phyloP scores from a whole-genome alignment of 2,888 invertebrate genomes.

The Matsumyia berberina region DNA sequence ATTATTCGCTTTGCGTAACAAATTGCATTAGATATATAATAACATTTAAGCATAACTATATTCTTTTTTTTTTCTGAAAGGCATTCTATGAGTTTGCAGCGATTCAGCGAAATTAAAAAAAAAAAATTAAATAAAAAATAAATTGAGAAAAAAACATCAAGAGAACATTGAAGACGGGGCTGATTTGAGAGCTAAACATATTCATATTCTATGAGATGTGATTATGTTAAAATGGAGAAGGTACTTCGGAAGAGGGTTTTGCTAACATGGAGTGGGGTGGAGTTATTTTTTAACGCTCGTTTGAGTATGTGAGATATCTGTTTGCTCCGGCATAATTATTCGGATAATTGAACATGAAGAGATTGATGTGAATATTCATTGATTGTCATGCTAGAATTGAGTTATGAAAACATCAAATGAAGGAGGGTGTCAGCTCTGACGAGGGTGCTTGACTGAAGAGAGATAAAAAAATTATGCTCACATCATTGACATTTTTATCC shows the following conservation, averaged over 20 bases:
- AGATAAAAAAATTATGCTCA: constrained; percentile 31
- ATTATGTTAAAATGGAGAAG: neutral
- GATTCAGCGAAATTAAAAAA: constrained; percentile 71
- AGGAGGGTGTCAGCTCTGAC: neutral
- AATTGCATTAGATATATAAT: constrained; percentile 79
- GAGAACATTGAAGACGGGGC: constrained; percentile 31
- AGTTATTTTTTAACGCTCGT: neutral
- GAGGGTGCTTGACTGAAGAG: constrained; percentile 11
- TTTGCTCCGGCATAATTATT: neutral
- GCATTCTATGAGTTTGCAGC: constrained; percentile 75
- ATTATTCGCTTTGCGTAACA: constrained; percentile 77
- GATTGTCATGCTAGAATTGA: neutral
- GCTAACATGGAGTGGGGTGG: neutral
- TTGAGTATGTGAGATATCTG: neutral
- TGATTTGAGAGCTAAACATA: neutral
- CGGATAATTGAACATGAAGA: neutral
- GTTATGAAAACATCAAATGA: neutral
- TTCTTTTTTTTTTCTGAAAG: constrained; percentile 69
- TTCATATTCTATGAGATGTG: neutral
- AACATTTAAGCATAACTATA: constrained; percentile 78
- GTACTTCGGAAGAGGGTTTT: neutral
- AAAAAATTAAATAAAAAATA: constrained; percentile 36
- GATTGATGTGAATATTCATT: neutral
- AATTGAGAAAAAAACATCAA: constrained; percentile 51
- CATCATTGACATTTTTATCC: neutral